Evolutionary conservation across 1,140 invertebrate species (phyloP).

Genomic region (Branchinecta lynchi): DNA sequence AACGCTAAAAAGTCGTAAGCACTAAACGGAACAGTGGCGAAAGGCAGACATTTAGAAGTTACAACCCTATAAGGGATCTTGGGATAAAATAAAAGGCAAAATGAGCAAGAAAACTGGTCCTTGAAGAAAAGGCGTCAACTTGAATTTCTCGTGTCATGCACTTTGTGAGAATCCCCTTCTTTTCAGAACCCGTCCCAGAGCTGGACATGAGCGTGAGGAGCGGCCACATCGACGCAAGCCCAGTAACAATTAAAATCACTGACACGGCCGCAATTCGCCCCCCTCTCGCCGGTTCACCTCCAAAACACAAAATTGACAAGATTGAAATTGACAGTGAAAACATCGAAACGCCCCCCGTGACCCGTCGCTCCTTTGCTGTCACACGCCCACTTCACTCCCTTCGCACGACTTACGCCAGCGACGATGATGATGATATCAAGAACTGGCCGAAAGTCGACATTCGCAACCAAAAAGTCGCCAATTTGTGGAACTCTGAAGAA

Average conservation of each 20-base stretch:
- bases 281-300: slow-evolving; percentile 22
- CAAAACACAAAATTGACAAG: slow-evolving; percentile 38
- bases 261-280: slow-evolving; percentile 25
- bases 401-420: slow-evolving; percentile 17
- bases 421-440: slow-evolving; percentile 17
- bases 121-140: too few species aligned
- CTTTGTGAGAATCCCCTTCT: too few species aligned
- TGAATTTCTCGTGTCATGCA: too few species aligned
- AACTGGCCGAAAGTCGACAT: slow-evolving; percentile 16
- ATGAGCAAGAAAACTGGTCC: too few species aligned
- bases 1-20: too few species aligned
- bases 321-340: slow-evolving; percentile 78
- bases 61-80: too few species aligned
- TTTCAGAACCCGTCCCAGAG: not conserved
- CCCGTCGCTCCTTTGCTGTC: slow-evolving; percentile 45
- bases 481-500: slow-evolving; percentile 19
- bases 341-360: slow-evolving; percentile 69
- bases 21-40: too few species aligned
- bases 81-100: too few species aligned
- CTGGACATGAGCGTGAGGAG: not conserved
- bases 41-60: too few species aligned
- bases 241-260: not conserved
- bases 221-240: not conserved
- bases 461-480: slow-evolving; percentile 19
- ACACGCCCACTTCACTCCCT: slow-evolving; percentile 23